Base-by-base conservation (phyloP, 2,113 vertebrate species). In the Platysteira castanea region DNA sequence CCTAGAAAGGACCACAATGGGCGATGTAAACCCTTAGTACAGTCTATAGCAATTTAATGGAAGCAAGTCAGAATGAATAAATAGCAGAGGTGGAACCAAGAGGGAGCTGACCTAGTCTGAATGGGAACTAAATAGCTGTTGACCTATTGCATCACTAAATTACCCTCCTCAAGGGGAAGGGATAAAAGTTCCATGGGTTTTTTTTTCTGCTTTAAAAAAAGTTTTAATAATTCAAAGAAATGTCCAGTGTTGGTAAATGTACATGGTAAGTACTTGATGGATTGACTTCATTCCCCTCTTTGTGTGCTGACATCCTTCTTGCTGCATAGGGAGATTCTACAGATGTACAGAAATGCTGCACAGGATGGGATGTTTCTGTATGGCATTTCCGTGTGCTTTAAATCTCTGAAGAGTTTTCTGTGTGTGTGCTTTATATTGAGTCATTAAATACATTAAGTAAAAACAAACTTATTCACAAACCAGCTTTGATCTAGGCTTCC, bases 401-500 rank as follows among this genome's bases (percentile, higher is more conserved):
- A 96, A 88, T 90, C 94, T 97, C 95, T 79, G 93, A 91, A 96
- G 92, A 91, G 79, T 95, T 97, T 97, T 95, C 93, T 96, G 8
- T 95, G 73, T 84, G 71, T 83, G 85, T 77, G 56, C 96, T 97
- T 97, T 94, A 96, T 94, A 95, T 96, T 91, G 89, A 97, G 96
- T 94, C 94, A 94, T 98, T 98, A 97, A 96, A 92, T 95, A 93
- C 94, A 18, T 53, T 30, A 30, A 53, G 52, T 52, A 92, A 98
- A 98, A 98, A 97, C 98, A 98, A 97, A 97, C 96, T 95, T 94
- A 95, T 96, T 96, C 97, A 94, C 96, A 97, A 97, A 94, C 94
- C 37, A 20, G 88, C 98, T 98, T 98, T 98, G 97, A 98, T 98
- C 95, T 96, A 92, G 61, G 69, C 92, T 98, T 98, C 98, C 98